Evolutionary conservation across 2,888 invertebrate genomes (phyloP), one percentile per base, ranked within the genome.

Genomic region (Diplazon laetatorius): DNA sequence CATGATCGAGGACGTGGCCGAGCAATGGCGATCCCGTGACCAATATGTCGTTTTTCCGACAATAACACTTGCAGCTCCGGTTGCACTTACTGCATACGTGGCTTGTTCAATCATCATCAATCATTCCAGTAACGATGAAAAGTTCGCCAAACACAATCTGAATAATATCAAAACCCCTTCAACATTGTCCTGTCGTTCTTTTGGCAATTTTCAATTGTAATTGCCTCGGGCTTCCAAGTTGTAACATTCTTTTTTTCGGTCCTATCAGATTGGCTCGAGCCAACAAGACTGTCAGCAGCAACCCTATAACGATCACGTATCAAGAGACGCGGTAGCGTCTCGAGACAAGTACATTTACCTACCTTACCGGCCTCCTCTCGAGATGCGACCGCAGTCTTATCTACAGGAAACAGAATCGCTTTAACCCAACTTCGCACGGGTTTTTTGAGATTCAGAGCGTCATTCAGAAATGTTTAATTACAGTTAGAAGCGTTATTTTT

Each of bases 1-100:
- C 8, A 46, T 46, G 73, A 65, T 70, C 74, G 74, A 74, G 74
- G 74, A 73, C 78, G 39, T n/a, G 44, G 57, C 25, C 12, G 39
- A 16, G 48, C 35, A 63, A 57, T 48, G 25, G 42, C 55, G 65
- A 71, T 66, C 65, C 74, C 20, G 66, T 74, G 55, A 8, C 46
- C 70, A 44, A 18, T 42, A 48, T 30, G 37, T 69, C 48, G 20
- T 59, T 42, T 42, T 18, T 65, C 50, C 25, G 50, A 59, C 70
- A 65, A 69, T 46, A 14, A 55, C 30, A 57, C 44, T 37, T 10
- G 62, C 39, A 66, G 14, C 60, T 72, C 20, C 60, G 66, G 37
- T 44, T 39, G 59, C 48, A 60, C 42, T 18, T 18, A 48, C 30
- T 35, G 42, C 37, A 48, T 60, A 44, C n/a, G 37, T 60, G 42